phyloP scores from a whole-genome alignment of 2,797 vertebrate genomes.

The Falco cherrug region DNA sequence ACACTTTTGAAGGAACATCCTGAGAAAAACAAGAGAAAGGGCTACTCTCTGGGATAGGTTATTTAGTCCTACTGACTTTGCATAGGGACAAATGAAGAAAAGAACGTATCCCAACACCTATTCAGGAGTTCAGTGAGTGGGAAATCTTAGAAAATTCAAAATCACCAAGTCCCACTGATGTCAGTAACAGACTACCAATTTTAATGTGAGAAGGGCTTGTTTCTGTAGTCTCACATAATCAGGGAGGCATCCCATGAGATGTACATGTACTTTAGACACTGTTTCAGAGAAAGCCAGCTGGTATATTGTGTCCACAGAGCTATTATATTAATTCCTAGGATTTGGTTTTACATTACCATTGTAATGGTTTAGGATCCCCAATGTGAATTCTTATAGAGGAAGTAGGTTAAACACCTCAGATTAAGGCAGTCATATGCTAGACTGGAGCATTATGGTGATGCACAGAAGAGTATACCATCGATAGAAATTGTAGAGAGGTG shows the following conservation, averaged over 20 bases:
- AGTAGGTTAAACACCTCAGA: not conserved
- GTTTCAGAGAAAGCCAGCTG: not conserved
- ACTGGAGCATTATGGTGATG: not conserved
- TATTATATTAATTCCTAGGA: not conserved
- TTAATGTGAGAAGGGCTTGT: not conserved
- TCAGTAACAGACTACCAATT: not conserved
- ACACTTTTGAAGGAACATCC: not conserved
- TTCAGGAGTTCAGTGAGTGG: not conserved
- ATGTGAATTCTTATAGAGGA: not conserved
- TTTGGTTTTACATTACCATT: not conserved
- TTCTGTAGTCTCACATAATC: not conserved
- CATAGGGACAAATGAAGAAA: not conserved
- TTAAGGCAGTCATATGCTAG: conserved; percentile 17
- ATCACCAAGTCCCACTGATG: not conserved
- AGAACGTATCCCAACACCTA: not conserved
- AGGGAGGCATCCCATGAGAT: not conserved
- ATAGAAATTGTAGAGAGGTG: not conserved
- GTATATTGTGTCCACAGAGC: not conserved
- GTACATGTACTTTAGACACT: not conserved
- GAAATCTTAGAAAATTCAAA: not conserved
- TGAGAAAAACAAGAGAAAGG: not conserved
- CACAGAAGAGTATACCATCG: not conserved
- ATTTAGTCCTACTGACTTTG: not conserved
- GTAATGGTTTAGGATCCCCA: not conserved
- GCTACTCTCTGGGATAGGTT: not conserved